Evolutionary conservation across 2,797 vertebrate species (phyloP), one percentile per base, ranked within the genome.

Genomic region (Lophura swinhoii): DNA sequence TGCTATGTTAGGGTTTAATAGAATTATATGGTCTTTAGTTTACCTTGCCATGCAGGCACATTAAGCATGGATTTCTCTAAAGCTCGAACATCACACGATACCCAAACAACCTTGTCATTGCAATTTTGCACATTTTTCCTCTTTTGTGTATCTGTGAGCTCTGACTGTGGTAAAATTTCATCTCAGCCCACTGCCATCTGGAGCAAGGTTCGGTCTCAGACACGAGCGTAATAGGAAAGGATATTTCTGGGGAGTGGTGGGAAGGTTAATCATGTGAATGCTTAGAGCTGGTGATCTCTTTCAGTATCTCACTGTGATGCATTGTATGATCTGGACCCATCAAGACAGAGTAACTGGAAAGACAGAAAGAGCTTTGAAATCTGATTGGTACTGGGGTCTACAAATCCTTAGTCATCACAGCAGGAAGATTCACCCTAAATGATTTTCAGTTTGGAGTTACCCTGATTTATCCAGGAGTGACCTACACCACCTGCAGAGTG

Each of bases 91-190:
- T 96, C 95, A 94, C 63, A 94, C 92, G 91, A 75, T 71, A 82
- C 46, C 86, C 90, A 94, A 97, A 95, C 86, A 95, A 60, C 91
- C 90, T 64, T 94, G 92, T 96, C 93, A 95, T 96, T 94, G 91
- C 87, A 56, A 96, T 97, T 97, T 84, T 90, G 96, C 92, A 95
- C 91, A 94, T 94, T 91, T 94, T 93, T 83, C 67, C 89, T 96
- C 84, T 90, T 95, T 85, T 94, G 77, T 87, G 79, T 89, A 78
- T 95, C 82, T 88, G 67, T 59, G 77, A 95, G 94, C 88, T 93
- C 74, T 88, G 92, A 95, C 84, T 93, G 88, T 87, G 78, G 84
- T 58, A 51, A 89, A 91, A 92, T 91, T 95, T 95, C 87, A 78
- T 94, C 91, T 90, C 83, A 94, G 79, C 93, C 92, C 88, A 95